Conservation (phyloP, 2,113 vertebrate genomes). For the Stictonetta naevosa region DNA sequence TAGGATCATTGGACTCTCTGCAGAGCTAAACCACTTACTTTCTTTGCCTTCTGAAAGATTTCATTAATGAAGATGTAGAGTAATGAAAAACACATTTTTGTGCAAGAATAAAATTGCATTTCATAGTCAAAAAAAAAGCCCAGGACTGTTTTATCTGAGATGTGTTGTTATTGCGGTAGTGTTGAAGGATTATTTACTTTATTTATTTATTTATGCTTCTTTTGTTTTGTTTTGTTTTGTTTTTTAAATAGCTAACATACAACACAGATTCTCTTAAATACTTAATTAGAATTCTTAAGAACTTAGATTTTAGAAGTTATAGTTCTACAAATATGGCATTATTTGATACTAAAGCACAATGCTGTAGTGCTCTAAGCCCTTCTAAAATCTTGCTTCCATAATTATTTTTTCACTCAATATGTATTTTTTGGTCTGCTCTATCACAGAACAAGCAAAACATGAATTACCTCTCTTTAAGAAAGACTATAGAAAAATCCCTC, state of each 20-base stretch:
- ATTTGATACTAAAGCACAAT: not conserved
- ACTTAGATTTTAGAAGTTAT: not conserved
- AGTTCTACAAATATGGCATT: not conserved
- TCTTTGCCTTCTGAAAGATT: not conserved
- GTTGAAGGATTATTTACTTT: too few species aligned
- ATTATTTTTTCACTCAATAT: not conserved
- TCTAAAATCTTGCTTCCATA: not conserved
- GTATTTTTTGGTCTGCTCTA: not conserved
- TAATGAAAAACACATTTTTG: not conserved
- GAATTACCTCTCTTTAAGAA: not conserved
- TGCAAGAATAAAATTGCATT: not conserved
- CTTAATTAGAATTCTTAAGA: not conserved
- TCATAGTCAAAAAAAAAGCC: not conserved
- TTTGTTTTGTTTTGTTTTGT: not conserved
- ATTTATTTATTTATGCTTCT: not conserved
- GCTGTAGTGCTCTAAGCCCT: not conserved
- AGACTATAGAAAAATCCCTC: not conserved
- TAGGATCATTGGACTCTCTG: not conserved
- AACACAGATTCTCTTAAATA: not conserved
- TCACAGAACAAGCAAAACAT: not conserved
- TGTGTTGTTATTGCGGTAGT: not conserved
- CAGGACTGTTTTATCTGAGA: not conserved
- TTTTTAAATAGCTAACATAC: not conserved
- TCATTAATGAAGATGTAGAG: not conserved
- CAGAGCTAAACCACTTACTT: not conserved